Evolutionary conservation across 1,140 invertebrate genomes (phyloP).

Genomic region (Drosophila persimilis): DNA sequence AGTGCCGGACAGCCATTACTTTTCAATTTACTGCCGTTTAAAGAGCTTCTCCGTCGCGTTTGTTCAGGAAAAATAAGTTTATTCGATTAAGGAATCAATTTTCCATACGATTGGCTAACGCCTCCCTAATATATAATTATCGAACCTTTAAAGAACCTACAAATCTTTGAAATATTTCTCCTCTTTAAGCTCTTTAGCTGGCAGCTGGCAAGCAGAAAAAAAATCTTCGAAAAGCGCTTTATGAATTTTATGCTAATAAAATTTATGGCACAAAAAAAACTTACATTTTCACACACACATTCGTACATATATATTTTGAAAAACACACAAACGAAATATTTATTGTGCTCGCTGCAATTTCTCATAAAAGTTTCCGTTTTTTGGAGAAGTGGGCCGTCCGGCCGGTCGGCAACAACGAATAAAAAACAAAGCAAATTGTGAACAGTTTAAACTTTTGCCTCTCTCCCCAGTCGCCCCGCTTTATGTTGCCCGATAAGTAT

Average conservation of each 20-base stretch:
- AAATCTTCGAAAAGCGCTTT: conserved; percentile 52
- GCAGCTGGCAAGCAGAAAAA: conserved; percentile 26
- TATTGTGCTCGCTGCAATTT: conserved; percentile 58
- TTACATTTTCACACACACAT: conserved; percentile 17
- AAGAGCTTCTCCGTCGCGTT: too few species aligned
- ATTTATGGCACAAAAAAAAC: conserved; percentile 41
- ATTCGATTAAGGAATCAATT: too few species aligned
- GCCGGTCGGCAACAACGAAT: conserved; percentile 14
- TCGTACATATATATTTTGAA: conserved; percentile 10
- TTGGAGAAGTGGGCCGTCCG: not conserved
- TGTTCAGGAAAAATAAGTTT: too few species aligned
- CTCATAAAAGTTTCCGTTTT: conserved; percentile 41
- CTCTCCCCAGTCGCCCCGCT: not conserved
- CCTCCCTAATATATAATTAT: too few species aligned
- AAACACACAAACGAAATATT: conserved; percentile 45
- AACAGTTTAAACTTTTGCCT: conserved; percentile 55
- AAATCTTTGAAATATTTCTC: not conserved
- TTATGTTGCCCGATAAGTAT: conserved; percentile 29
- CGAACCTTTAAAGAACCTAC: too few species aligned
- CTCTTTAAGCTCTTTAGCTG: conserved; percentile 14
- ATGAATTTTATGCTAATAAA: conserved; percentile 69
- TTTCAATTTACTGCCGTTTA: too few species aligned
- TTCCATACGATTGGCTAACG: too few species aligned
- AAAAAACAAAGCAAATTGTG: conserved; percentile 35
- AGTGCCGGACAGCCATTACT: too few species aligned